phyloP scores from a whole-genome alignment of 2,113 vertebrate species.

The Rhea americana region DNA sequence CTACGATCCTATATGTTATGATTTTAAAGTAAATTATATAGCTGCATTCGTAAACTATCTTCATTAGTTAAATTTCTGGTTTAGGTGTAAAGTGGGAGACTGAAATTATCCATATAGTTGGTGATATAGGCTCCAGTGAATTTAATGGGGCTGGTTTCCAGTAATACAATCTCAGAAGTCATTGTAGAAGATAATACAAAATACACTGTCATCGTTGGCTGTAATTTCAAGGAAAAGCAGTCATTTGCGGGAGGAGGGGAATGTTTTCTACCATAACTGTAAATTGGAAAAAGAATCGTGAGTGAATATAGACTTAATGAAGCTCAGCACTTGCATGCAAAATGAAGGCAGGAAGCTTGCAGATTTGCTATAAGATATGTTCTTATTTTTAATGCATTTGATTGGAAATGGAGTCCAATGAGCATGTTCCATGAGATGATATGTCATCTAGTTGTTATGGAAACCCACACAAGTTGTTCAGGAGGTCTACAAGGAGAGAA shows the following conservation, averaged over 20 bases:
- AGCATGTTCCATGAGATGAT: background rate
- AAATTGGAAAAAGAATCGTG: background rate
- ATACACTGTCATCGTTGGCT: background rate
- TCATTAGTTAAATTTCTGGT: background rate
- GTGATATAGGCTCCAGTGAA: background rate
- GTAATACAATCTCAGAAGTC: background rate
- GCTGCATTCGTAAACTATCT: background rate
- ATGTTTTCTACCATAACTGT: background rate
- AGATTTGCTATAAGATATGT: background rate
- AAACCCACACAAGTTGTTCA: background rate
- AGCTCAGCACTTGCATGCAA: background rate
- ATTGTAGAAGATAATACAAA: background rate
- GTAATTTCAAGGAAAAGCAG: background rate
- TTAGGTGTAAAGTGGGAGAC: background rate
- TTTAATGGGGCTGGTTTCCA: background rate
- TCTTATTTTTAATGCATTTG: background rate
- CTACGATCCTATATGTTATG: background rate
- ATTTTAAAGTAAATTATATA: background rate
- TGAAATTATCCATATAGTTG: background rate
- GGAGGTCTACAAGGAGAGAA: background rate
- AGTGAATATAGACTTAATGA: background rate
- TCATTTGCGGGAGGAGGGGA: rapidly evolving
- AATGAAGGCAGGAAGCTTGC: background rate
- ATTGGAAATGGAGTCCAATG: background rate
- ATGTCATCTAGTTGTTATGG: background rate